Evolutionary conservation across 2,113 vertebrate species (phyloP).

Genomic region (Platichthys stellatus): DNA sequence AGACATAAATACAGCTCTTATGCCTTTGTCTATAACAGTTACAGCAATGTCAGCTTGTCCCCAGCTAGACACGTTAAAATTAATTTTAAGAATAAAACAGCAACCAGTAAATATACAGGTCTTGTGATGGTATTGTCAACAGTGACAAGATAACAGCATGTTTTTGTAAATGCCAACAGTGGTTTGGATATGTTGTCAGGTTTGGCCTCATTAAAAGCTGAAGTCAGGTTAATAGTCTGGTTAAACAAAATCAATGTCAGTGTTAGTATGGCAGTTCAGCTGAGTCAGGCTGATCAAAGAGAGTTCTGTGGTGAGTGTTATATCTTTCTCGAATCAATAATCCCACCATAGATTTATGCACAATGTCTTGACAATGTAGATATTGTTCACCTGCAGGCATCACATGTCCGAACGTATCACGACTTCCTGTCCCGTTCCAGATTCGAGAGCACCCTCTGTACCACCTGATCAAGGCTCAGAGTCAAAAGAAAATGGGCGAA

Average conservation of each 20-base stretch:
- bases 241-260: too few species aligned
- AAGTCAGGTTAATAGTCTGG: too few species aligned
- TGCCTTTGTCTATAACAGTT: not conserved
- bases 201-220: too few species aligned
- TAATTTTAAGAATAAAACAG: not conserved
- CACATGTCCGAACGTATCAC: not conserved
- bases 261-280: too few species aligned
- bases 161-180: not conserved
- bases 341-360: not conserved
- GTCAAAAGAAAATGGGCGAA: slow-evolving; percentile 91
- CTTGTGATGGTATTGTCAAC: not conserved
- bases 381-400: not conserved
- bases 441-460: slow-evolving; percentile 93
- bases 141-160: not conserved
- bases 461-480: slow-evolving; percentile 95
- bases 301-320: not conserved
- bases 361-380: not conserved
- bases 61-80: not conserved
- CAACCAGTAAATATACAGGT: too few species aligned
- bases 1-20: not conserved
- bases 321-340: not conserved
- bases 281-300: too few species aligned
- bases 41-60: not conserved
- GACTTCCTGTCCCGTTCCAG: slow-evolving; percentile 71
- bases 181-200: not conserved